These are phyloP conservation scores for Mus pahari DNA, from an alignment of 2,113 vertebrate genomes.

Conservation along the genomic window DNA sequence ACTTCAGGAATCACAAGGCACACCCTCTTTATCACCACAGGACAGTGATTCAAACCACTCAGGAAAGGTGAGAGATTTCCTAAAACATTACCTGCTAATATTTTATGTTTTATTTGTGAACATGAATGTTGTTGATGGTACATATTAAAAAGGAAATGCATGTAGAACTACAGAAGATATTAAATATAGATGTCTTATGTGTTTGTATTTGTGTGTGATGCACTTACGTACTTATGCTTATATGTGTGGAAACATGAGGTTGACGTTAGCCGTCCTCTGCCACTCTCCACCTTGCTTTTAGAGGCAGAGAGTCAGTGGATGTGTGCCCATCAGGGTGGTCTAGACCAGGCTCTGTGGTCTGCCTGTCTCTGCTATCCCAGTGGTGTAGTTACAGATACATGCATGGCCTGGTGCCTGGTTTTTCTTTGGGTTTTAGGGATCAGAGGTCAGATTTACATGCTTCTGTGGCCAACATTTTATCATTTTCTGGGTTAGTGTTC, in stretches of 20 bases:
- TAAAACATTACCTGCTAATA: constrained; percentile 22
- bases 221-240: neutral
- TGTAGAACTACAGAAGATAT: neutral
- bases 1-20: constrained; percentile 83
- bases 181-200: neutral
- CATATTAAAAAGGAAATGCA: neutral
- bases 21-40: constrained; percentile 70
- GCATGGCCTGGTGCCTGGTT: neutral
- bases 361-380: neutral
- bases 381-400: neutral
- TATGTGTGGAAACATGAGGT: neutral
- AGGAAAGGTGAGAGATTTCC: constrained; percentile 84
- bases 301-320: neutral
- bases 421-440: neutral
- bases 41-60: constrained; percentile 84
- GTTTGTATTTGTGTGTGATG: neutral
- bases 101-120: constrained; percentile 14
- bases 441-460: neutral
- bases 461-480: neutral
- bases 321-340: too few species aligned
- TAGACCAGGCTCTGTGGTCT: neutral
- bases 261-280: neutral
- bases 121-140: neutral
- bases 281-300: neutral
- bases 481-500: neutral